Percentiles rank a stretch among this genome's conserved stretches.
phyloP scores from a whole-genome alignment of 2,113 vertebrate species.

The Lipophrys pholis region DNA sequence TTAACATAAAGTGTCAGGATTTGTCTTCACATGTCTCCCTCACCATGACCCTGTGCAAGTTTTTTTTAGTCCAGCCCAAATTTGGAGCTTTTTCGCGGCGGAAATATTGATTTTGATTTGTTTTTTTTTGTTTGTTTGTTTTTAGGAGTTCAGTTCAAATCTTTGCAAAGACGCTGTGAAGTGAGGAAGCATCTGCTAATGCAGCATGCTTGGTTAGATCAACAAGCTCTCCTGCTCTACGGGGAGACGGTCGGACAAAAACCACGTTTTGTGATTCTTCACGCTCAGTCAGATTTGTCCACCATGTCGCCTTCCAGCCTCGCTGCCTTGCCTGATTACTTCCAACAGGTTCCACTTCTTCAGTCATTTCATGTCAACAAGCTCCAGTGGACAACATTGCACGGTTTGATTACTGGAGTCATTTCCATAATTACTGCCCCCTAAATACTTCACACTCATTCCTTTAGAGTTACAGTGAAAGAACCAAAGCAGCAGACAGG shows the following conservation, averaged over 20 bases:
- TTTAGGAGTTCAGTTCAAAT: too few relatives aligned
- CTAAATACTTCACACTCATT: not conserved
- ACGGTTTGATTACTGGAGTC: too few relatives aligned
- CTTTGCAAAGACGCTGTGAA: too few relatives aligned
- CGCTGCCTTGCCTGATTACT: conserved; percentile 61
- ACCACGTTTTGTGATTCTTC: conserved; percentile 31
- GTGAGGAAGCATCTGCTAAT: too few relatives aligned
- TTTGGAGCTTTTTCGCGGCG: too few relatives aligned
- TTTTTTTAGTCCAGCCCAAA: too few relatives aligned
- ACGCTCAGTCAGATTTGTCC: conserved; percentile 62
- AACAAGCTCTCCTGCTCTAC: conserved; percentile 18
- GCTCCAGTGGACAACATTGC: conserved; percentile 19
- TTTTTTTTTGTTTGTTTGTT: too few relatives aligned
- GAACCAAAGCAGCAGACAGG: too few relatives aligned
- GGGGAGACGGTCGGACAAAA: conserved; percentile 33
- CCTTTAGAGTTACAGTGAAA: too few relatives aligned
- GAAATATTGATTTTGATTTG: too few relatives aligned
- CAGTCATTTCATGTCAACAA: conserved; percentile 43
- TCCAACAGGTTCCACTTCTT: conserved; percentile 65
- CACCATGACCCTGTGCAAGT: not conserved
- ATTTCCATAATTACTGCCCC: conserved; percentile 31
- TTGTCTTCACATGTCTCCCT: conserved; percentile 9
- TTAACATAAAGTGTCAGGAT: conserved; percentile 56
- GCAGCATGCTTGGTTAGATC: too few relatives aligned
- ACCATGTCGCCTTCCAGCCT: conserved; percentile 37